phyloP scores from a whole-genome alignment of 30 jellyfish, hydroid and myxozoan species.

The Aurelia sp. region DNA sequence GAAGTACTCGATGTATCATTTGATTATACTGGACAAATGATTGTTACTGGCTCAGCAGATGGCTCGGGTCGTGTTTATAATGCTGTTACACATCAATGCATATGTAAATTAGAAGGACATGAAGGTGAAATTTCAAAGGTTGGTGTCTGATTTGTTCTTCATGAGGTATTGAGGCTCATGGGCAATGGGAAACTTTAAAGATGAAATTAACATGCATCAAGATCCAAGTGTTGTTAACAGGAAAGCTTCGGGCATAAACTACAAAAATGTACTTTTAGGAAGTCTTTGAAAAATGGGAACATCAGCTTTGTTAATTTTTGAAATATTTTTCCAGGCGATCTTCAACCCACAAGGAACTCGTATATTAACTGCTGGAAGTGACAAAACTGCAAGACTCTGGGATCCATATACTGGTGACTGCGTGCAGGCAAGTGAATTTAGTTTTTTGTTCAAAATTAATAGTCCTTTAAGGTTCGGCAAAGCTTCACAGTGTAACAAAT shows the following conservation, averaged over 20 bases:
- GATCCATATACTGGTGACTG: constrained; percentile 94
- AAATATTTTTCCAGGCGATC: constrained; percentile 58
- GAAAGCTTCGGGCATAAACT: too few relatives aligned
- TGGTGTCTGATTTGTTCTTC: background rate
- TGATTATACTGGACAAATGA: constrained; percentile 92
- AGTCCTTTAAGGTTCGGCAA: too few relatives aligned
- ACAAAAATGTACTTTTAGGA: too few relatives aligned
- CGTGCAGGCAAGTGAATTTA: constrained; percentile 68
- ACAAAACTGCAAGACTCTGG: constrained; percentile 97
- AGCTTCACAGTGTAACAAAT: too few relatives aligned
- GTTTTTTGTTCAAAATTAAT: too few relatives aligned
- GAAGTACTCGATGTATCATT: constrained; percentile 94
- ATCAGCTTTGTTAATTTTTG: too few relatives aligned
- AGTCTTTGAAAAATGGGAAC: too few relatives aligned
- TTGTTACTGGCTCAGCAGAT: constrained; percentile 97
- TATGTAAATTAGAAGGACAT: constrained; percentile 92
- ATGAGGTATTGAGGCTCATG: background rate
- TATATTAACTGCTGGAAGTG: constrained; percentile 95
- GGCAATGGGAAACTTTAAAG: too few relatives aligned
- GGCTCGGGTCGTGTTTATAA: constrained; percentile 95
- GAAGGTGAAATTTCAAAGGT: constrained; percentile 99
- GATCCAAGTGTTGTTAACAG: too few relatives aligned
- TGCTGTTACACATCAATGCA: constrained; percentile 88
- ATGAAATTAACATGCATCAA: too few relatives aligned
- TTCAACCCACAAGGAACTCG: constrained; percentile 99